These are phyloP conservation scores for Chrysemys picta DNA, from an alignment of 2,113 vertebrate genomes.

Conservation along the genomic window DNA sequence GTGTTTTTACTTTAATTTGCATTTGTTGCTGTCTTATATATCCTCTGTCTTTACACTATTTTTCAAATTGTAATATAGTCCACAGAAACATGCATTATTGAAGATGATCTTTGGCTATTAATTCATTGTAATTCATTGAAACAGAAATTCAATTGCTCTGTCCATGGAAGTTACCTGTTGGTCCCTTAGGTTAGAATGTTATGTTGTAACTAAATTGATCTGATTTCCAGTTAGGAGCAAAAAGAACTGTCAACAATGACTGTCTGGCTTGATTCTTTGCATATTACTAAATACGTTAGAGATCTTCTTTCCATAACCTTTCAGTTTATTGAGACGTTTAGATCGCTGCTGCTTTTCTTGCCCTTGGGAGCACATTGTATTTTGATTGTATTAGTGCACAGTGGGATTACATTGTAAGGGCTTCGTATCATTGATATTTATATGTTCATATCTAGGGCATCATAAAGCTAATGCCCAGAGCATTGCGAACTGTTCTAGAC, in stretches of 20 bases:
- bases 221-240: not conserved
- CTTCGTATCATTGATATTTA: not conserved
- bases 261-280: not conserved
- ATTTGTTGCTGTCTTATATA: not conserved
- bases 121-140: not conserved
- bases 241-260: not conserved
- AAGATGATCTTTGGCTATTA: not conserved
- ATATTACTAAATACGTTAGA: not conserved
- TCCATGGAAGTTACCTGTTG: not conserved
- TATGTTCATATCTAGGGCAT: not conserved
- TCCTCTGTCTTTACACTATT: not conserved
- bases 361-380: not conserved
- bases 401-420: not conserved
- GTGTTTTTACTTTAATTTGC: not conserved
- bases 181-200: not conserved
- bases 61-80: conserved; percentile 13
- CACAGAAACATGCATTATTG: not conserved
- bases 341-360: not conserved
- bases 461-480: not conserved
- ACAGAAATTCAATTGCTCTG: not conserved
- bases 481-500: not conserved
- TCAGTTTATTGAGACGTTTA: not conserved
- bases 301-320: not conserved
- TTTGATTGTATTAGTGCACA: not conserved
- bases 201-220: not conserved